These are phyloP conservation scores for Vipera latastei DNA, from an alignment of 2,797 vertebrate species.

Conservation along the genomic window DNA sequence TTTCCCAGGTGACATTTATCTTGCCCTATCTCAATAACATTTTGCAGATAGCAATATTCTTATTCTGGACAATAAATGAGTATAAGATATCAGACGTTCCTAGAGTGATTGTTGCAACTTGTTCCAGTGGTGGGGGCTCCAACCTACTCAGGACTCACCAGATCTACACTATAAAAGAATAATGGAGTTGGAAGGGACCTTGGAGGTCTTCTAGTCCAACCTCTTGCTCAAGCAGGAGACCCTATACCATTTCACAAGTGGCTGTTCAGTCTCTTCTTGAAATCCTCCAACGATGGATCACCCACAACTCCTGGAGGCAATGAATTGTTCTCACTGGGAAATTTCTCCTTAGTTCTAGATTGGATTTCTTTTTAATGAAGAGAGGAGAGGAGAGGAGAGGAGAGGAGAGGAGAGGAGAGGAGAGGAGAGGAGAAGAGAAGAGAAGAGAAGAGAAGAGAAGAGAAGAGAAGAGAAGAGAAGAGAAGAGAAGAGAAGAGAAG, in stretches of 20 bases:
- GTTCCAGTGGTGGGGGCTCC: neutral
- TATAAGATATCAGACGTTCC: neutral
- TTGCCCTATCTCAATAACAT: neutral
- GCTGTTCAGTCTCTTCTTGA: neutral
- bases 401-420: too few species aligned
- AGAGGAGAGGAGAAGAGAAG: too few species aligned
- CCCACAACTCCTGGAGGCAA: neutral
- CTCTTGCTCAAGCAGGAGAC: neutral
- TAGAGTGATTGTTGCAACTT: neutral
- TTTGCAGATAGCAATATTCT: neutral
- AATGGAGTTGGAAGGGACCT: neutral
- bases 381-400: too few species aligned
- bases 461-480: too few species aligned
- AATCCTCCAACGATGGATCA: neutral
- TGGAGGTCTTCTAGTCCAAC: neutral
- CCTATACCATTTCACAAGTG: neutral
- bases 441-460: too few species aligned
- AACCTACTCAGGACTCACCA: constrained; percentile 19
- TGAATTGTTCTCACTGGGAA: neutral
- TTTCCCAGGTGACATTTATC: neutral
- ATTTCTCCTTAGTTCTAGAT: neutral
- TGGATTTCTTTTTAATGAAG: too few species aligned
- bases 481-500: too few species aligned
- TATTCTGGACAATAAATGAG: constrained; percentile 23
- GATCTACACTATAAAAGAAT: neutral